Base-by-base conservation (phyloP, 2,888 invertebrate species). In the Sinopyrophorus schimmeli region DNA sequence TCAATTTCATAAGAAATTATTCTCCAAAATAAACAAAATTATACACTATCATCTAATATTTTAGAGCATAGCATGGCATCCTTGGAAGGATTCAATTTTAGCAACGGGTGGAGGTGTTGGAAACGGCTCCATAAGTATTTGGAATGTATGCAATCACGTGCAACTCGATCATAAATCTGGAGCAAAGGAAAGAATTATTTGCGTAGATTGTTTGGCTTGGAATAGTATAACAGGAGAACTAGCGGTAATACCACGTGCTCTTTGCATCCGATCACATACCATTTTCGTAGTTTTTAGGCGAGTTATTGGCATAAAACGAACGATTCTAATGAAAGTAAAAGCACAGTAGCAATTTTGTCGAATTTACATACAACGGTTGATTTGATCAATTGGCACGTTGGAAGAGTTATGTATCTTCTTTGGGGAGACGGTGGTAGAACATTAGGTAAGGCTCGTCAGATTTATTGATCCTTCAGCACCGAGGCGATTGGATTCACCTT, bases 191-290 rank as follows among this genome's bases (percentile, higher is more conserved):
- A 3, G 16, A 14, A 5, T 23, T 23, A 6, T 9, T 10, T 15
- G 21, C 21, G 11, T 48, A 3, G 47, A 48, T 9, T 9, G 12
- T 20, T 20, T 48, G 11, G 24, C 47, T 6, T 48, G 41, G 35
- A 48, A 17, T 14, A 11, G 28, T 9, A 5, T 48, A n/a, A 48
- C 47, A 1, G 47, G 47, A 9, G 47, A 48, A 28, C 24, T 48
- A 21, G 47, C 42, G 28, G 47, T 48, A 26, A 39, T 9, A 10
- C 10, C 7, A 2, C 9, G 5, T 17, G 5, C 11, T 12, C 11
- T 18, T 18, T 9, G 10, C 3, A 2, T 10, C 3, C 2, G 9
- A 43, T 24, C 3, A 7, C 15, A 11, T 11, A 10, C 7, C 5
- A 27, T 27, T 7, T 20, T 20, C 7, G 3, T 17, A 9, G 2